phyloP scores from a whole-genome alignment of 2,888 invertebrate genomes.

The Tetrapedia diversipes region DNA sequence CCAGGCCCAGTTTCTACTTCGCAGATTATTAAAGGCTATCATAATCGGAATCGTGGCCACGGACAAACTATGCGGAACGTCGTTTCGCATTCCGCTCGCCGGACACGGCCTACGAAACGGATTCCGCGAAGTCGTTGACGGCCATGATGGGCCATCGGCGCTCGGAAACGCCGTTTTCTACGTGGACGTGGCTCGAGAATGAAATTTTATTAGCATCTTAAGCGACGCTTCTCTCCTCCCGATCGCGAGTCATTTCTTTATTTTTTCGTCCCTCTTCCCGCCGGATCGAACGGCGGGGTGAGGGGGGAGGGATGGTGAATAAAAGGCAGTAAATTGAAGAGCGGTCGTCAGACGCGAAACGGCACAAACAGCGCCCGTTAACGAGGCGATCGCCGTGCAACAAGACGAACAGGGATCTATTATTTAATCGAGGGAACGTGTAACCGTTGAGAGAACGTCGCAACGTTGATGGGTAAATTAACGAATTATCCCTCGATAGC shows the following conservation, averaged over 20 bases:
- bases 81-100: slow-evolving; percentile 25
- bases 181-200: background rate
- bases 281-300: too few relatives aligned
- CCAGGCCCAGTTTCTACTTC: slow-evolving; percentile 54
- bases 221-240: background rate
- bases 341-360: background rate
- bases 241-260: background rate
- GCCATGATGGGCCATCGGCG: too few relatives aligned
- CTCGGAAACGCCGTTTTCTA: background rate
- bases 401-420: background rate
- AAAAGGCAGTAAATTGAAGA: background rate
- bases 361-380: background rate
- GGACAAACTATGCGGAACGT: slow-evolving; percentile 35
- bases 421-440: background rate
- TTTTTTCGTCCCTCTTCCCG: too few relatives aligned
- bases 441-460: too few relatives aligned
- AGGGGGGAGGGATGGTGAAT: too few relatives aligned
- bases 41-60: slow-evolving; percentile 37
- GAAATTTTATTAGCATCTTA: slow-evolving; percentile 12
- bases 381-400: background rate
- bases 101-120: slow-evolving; percentile 5
- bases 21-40: slow-evolving; percentile 39
- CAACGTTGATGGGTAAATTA: background rate
- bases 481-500: background rate
- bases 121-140: slow-evolving; percentile 22